Conservation (phyloP, 2,797 vertebrate genomes). For the Neosilurus hyrtlii region DNA sequence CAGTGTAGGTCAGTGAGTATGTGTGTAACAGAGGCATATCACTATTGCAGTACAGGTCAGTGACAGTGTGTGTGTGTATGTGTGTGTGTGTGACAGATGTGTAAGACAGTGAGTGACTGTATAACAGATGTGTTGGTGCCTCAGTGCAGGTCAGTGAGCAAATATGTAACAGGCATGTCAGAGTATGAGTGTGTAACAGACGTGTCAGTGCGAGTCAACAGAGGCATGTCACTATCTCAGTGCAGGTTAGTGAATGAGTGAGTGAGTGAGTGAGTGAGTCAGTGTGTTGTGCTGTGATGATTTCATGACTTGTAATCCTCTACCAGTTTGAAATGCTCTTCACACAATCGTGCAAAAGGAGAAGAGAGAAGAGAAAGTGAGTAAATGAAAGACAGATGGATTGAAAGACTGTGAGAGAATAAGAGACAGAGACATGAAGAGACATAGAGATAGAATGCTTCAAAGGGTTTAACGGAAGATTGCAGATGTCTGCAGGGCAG, state of each 20-base stretch:
- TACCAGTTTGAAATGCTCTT: conserved; percentile 5
- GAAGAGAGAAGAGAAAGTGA: neutral
- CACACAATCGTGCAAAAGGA: neutral
- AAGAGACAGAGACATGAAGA: conserved; percentile 15
- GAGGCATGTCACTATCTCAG: neutral
- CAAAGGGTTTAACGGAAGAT: conserved; percentile 43
- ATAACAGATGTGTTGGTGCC: neutral
- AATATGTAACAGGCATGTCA: neutral
- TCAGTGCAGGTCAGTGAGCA: neutral
- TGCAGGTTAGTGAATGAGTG: neutral
- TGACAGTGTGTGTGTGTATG: neutral
- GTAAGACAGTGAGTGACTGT: neutral
- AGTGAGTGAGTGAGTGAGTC: neutral
- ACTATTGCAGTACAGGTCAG: neutral
- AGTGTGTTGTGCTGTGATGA: neutral
- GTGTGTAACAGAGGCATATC: neutral
- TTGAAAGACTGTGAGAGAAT: neutral
- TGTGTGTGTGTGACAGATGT: neutral
- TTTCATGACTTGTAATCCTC: neutral
- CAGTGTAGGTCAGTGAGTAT: neutral
- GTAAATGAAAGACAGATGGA: conserved; percentile 8
- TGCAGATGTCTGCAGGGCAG: conserved; percentile 48
- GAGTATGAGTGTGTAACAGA: neutral
- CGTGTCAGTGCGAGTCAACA: neutral
- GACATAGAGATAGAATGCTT: conserved; percentile 26